Conservation (phyloP, 1,140 invertebrate genomes). For the Meloidogyne exigua region DNA sequence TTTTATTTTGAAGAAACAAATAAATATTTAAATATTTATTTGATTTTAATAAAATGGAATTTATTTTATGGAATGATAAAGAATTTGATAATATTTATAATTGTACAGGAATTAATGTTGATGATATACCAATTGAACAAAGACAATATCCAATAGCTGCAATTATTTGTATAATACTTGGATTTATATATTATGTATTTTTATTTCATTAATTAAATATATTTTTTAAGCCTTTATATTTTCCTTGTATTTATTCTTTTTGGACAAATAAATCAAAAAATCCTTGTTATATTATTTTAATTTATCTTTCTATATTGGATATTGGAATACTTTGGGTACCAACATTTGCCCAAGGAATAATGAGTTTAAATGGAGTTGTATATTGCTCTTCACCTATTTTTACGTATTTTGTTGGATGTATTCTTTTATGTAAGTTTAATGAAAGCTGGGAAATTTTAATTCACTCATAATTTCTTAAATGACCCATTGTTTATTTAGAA, state of each 20-base stretch:
- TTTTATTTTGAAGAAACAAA: too few species aligned
- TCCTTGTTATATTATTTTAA: neutral
- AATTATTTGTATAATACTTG: constrained; percentile 10
- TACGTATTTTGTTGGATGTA: neutral
- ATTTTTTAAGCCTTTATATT: neutral
- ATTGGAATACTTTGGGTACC: constrained; percentile 10
- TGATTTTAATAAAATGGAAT: neutral
- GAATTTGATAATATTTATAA: constrained; percentile 1
- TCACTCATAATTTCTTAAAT: too few species aligned
- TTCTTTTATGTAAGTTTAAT: constrained; percentile 13
- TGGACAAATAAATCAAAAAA: neutral
- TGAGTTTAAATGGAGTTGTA: constrained; percentile 2
- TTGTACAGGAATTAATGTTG: constrained; percentile 7
- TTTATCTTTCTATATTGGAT: constrained; percentile 3
- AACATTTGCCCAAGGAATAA: neutral
- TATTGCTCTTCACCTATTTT: neutral
- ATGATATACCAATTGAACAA: neutral
- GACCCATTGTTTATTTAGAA: too few species aligned
- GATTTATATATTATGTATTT: constrained; percentile 10
- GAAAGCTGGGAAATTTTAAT: too few species aligned
- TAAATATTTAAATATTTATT: too few species aligned
- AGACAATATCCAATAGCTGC: neutral
- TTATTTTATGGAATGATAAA: neutral
- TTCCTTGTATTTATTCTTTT: constrained; percentile 16
- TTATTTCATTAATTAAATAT: neutral